Base-by-base conservation (phyloP, 2,888 invertebrate species). In the Agrochola lychnidis region DNA sequence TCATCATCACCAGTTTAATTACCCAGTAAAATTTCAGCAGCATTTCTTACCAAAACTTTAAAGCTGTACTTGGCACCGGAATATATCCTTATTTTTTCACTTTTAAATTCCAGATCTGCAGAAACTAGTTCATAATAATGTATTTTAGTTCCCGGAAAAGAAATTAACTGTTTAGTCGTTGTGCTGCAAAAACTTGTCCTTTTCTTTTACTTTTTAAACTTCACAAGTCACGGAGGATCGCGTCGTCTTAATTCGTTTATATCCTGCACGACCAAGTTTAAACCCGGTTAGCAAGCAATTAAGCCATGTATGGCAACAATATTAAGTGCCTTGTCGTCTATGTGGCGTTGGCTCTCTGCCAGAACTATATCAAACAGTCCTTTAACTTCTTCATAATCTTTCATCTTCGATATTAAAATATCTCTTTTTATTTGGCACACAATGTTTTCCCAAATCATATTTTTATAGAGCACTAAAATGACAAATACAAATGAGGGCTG, bases 201-300 rank as follows among this genome's bases (percentile, higher is more conserved):
- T 61, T 79, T 51, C 66, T 78, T 75, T 73, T 78, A 75, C 70
- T 85, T 83, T 78, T 76, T 63, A 70, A 67, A 79, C 78, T 83
- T 79, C 76, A 76, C 78, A 73, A 81, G 85, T 83, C 79, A 76
- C 66, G 70, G 74, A 69, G 74, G 70, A 75, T 67, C 69, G 70
- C 78, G 69, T 83, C 79, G 74, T 64, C 74, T 81, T 87, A 85
- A 87, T 85, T 85, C 85, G 74, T 78, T 86, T 87, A 85, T 77
- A 76, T 70, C 61, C 70, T 70, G 77, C 76, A 73, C 75, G 78
- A 61, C 79, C 74, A 88, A 87, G 61, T 83, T 87, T 81, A 78
- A 88, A 83, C 81, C 57, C 78, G 57, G 83, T 87, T 88, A 87
- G 75, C 62, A 62, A 83, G 85, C 86, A 87, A 87, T 87, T 87